A percentile compares a stretch with the other conserved stretches of the same genome.
These are phyloP conservation scores for Eledona agricola DNA, from an alignment of 2,888 invertebrate species.

Conservation along the genomic window DNA sequence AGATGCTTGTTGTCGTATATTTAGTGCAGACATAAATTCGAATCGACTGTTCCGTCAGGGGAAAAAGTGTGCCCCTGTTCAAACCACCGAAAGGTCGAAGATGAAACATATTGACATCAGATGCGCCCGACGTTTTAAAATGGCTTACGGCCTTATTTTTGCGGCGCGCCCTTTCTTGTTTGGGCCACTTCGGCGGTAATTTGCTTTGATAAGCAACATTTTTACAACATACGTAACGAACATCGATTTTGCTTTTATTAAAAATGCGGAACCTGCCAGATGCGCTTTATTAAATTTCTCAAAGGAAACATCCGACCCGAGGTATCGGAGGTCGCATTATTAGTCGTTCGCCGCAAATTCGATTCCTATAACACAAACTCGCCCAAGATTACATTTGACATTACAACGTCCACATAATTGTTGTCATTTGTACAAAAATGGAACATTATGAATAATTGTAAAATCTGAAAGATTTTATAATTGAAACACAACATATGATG, in stretches of 20 bases:
- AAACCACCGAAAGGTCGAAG: constrained; percentile 43
- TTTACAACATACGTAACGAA: constrained; percentile 42
- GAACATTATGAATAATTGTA: not conserved
- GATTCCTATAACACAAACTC: not conserved
- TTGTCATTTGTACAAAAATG: not conserved
- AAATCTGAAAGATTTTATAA: not conserved
- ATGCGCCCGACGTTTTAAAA: constrained; percentile 51
- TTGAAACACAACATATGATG: too few relatives aligned
- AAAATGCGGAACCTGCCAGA: constrained; percentile 39
- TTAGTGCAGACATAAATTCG: constrained; percentile 22
- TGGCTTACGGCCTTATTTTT: constrained; percentile 39
- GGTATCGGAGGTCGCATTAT: constrained; percentile 23
- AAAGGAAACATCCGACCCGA: constrained; percentile 17
- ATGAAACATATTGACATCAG: constrained; percentile 49
- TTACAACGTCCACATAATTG: not conserved
- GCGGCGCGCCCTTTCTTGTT: constrained; percentile 39
- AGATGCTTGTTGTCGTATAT: constrained; percentile 29
- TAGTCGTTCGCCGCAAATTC: not conserved
- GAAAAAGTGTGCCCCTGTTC: constrained; percentile 35
- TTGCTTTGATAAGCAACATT: constrained; percentile 45
- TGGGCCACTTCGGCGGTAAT: constrained; percentile 35
- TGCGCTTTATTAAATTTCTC: constrained; percentile 42
- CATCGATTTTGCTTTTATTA: constrained; percentile 44
- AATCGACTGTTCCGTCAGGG: constrained; percentile 27
- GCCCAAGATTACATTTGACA: not conserved